A percentile compares a stretch with the other conserved stretches of the same genome.
phyloP scores from a whole-genome alignment of 2,888 invertebrate genomes.

The Eupithecia abbreviata region DNA sequence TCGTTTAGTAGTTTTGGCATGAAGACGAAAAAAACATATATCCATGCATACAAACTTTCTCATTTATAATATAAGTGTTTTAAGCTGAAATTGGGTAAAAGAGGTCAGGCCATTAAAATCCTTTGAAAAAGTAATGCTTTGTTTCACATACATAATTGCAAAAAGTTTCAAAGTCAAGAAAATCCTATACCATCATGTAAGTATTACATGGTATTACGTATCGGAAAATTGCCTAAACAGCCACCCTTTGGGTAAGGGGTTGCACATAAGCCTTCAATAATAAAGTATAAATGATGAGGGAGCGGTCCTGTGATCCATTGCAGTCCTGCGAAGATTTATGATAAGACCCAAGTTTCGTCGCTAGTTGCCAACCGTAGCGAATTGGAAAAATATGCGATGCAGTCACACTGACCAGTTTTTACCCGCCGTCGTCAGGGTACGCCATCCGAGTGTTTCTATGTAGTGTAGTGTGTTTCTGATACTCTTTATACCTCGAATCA shows the following conservation, averaged over 20 bases:
- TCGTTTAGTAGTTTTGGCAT: background rate
- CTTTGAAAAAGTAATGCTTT: background rate
- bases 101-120: background rate
- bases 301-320: conserved; percentile 61
- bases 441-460: background rate
- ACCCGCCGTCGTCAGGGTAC: background rate
- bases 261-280: conserved; percentile 64
- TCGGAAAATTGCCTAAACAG: conserved; percentile 26
- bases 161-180: conserved; percentile 12
- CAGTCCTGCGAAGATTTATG: conserved; percentile 69
- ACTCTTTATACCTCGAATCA: background rate
- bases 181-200: conserved; percentile 8
- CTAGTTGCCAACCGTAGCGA: conserved; percentile 63
- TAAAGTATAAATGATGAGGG: conserved; percentile 67
- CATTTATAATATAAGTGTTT: background rate
- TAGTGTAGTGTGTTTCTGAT: no score
- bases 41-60: background rate
- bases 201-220: conserved; percentile 4
- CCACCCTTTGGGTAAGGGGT: conserved; percentile 48
- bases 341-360: conserved; percentile 68
- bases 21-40: no score
- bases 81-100: background rate
- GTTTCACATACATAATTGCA: conserved; percentile 2
- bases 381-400: conserved; percentile 9
- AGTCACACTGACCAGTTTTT: background rate